Conservation (phyloP, 2,888 invertebrate genomes). For the Leptogaster cylindrica region DNA sequence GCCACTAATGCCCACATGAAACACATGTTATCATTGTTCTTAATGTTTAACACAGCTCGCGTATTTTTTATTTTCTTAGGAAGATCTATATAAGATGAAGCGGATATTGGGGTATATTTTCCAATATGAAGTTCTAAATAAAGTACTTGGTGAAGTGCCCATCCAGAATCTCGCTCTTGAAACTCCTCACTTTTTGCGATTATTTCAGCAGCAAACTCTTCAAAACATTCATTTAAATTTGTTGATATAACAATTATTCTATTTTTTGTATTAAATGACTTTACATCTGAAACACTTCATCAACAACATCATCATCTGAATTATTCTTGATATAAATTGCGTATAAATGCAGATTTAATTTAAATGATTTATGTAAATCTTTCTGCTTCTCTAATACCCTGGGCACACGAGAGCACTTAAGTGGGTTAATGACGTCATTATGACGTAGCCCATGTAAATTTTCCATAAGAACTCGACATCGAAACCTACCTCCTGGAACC, state of each 20-base stretch:
- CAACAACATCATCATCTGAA: not conserved
- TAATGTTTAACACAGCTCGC: not conserved
- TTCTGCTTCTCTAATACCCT: too few species aligned
- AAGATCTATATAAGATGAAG: not conserved
- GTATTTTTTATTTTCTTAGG: not conserved
- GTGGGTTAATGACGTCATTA: too few species aligned
- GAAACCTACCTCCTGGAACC: too few species aligned
- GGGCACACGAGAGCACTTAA: too few species aligned
- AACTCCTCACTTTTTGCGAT: not conserved
- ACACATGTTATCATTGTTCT: not conserved
- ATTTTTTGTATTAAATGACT: constrained; percentile 1
- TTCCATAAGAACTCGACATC: too few species aligned
- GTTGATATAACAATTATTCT: not conserved
- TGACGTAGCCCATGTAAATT: too few species aligned
- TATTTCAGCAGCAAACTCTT: not conserved
- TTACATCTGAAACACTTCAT: not conserved
- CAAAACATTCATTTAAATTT: not conserved
- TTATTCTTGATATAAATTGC: not conserved
- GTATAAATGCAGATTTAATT: not conserved
- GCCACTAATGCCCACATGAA: not conserved
- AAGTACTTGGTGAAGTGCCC: not conserved
- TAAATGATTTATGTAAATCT: not conserved
- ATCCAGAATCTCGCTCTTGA: not conserved
- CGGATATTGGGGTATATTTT: not conserved
- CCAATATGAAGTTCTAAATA: not conserved